Conservation (phyloP, 2,797 vertebrate species). For the Platalea minor region DNA sequence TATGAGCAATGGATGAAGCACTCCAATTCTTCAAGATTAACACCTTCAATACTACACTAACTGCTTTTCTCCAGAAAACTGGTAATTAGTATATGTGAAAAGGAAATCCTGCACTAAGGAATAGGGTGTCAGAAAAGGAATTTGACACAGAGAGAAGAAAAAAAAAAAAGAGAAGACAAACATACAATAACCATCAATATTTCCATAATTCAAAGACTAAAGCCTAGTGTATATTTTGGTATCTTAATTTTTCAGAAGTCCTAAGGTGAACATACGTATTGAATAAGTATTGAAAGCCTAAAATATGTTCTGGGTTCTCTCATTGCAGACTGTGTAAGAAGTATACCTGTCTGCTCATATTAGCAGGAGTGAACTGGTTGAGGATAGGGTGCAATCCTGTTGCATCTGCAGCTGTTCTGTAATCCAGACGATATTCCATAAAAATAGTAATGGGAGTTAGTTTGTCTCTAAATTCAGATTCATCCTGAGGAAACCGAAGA, state of each 20-base stretch:
- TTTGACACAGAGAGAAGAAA: not conserved
- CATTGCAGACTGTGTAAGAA: not conserved
- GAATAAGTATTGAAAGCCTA: not conserved
- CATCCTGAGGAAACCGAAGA: slow-evolving; percentile 79
- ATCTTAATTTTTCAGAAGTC: not conserved
- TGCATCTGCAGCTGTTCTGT: slow-evolving; percentile 78
- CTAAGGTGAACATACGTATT: not conserved
- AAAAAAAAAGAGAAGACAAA: not conserved
- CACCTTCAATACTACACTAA: not conserved
- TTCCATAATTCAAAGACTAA: not conserved
- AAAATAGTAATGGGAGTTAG: slow-evolving; percentile 93
- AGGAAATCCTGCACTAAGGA: not conserved
- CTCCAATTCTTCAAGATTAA: not conserved
- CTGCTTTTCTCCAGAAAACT: not conserved
- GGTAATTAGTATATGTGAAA: not conserved
- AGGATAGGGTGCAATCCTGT: slow-evolving; percentile 88
- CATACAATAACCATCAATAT: not conserved
- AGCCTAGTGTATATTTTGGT: not conserved
- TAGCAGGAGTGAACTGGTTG: slow-evolving; percentile 84
- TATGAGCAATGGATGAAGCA: not conserved
- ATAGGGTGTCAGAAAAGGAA: not conserved
- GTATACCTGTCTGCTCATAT: slow-evolving; percentile 90
- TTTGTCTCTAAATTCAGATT: slow-evolving; percentile 94
- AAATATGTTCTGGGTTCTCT: not conserved
- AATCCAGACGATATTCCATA: slow-evolving; percentile 93